Base-by-base conservation (phyloP, 2,113 vertebrate species). In the Muscicapa adusta region DNA sequence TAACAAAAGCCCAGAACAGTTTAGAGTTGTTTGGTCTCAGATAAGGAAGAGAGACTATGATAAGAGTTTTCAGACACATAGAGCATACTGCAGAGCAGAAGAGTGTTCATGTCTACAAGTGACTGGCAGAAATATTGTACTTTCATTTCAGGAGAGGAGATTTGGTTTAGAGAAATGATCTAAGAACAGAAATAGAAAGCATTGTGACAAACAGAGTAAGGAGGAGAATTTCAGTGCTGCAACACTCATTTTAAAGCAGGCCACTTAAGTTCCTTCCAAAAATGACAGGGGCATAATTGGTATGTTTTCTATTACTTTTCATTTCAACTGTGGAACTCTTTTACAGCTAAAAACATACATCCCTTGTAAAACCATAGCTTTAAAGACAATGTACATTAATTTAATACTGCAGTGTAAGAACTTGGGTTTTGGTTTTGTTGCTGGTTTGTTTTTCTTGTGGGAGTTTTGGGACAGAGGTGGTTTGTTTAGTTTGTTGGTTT, bases 401-500 rank as follows among this genome's bases (percentile, higher is more conserved):
- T 75, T 66, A 56, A 68, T 80, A 80, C 14, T 45, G 9, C 9
- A 73, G 3, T 54, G 11, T 5, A 47, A 14, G 17, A 40, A 68
- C 9, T 26, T 82, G 20, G 10, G 18, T 48, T 80, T 65, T 50
- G 22, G 3, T 43, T 73, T 73, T 36, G 10, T 10, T 36, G 7
- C 9, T 33, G 14, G 18, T 5, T 54, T 36, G 58, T 1, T 18
- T 63, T 29, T 19, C 11, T 15, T 29, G 9, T 11, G 5, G 25
- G 1, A 3, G 2, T 2, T 42, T 42, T 24, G n/a, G 6, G 1
- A 6, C 4, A 8, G 11, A 11, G 6, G 8, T 7, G 26, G 4
- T 28, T 42, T 31, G 6, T 18, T 57, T 36, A 34, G 13, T 68
- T 65, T 51, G 22, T 45, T 66, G 45, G 12, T 50, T 88, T 26